Evolutionary conservation across 2,113 vertebrate species (phyloP), one percentile per base, ranked within the genome.

Genomic region (Vidua chalybeata): DNA sequence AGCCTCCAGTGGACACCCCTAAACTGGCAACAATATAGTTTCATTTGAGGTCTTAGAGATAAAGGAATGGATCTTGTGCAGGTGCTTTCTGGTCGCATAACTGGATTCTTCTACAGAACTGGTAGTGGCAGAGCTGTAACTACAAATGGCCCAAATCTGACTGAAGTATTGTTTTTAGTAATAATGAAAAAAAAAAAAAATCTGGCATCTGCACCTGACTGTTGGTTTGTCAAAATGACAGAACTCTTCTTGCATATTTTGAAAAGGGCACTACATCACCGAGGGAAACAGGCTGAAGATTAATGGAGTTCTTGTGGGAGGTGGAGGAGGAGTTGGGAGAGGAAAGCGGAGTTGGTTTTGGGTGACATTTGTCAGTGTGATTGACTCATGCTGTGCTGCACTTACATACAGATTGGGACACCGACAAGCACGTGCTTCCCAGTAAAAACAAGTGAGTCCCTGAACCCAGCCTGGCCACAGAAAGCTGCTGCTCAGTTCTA

Each of bases 301-400:
- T 74, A 87, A 74, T 78, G 64, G 67, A 67, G 35, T 59, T 62
- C 35, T 43, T 24, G 89, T 76, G 67, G 68, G 87, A 87, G 71
- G 56, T 49, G 28, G 35, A 84, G 71, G 54, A 92, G 82, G 77
- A 80, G 63, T 13, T 85, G 81, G 67, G 73, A 69, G 62, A 79
- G 78, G 41, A 71, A 97, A 82, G 45, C 5, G 4, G 83, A 83
- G 54, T 76, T 87, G 2, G 11, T 73, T 93, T 84, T 1, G 3
- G 76, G 59, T 84, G 73, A 72, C 66, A 55, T 96, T 78, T 66
- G 69, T 93, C 86, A 37, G 10, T 72, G 24, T 49, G 90, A 92
- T 64, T 89, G 94, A 96, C 13, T 7, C n/a, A 19, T 58, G 49
- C 59, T 51, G 41, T 84, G 43, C 76, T 89, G 56, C 41, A 56